A percentile compares a stretch with the other conserved stretches of the same genome.
These are phyloP conservation scores for Alligator mississippiensis DNA, from an alignment of 2,113 vertebrate species.

Conservation along the genomic window DNA sequence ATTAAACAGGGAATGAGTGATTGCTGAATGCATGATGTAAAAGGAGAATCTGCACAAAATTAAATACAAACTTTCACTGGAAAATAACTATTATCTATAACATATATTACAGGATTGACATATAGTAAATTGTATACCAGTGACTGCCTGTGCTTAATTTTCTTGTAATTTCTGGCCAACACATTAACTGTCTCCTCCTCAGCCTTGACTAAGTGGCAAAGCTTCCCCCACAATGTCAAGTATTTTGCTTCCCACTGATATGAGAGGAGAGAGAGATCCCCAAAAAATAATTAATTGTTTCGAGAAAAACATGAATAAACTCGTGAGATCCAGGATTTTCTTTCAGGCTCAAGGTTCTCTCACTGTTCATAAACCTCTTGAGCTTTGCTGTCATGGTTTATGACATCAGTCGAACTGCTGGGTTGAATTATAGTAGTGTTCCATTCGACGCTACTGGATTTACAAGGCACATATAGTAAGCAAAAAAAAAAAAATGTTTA, in stretches of 20 bases:
- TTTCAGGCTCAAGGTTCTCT: background rate
- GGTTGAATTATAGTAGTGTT: background rate
- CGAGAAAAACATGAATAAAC: background rate
- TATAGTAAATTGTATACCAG: constrained; percentile 30
- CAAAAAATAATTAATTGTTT: background rate
- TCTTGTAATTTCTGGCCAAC: constrained; percentile 15
- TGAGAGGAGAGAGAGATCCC: background rate
- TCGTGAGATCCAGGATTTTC: background rate
- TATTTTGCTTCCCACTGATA: background rate
- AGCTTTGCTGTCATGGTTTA: background rate
- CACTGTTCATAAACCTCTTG: background rate
- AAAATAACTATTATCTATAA: constrained; percentile 61
- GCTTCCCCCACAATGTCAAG: background rate
- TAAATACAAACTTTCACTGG: constrained; percentile 64
- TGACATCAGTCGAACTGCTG: background rate
- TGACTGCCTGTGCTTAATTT: constrained; percentile 26
- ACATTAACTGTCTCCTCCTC: background rate
- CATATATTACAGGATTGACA: constrained; percentile 47
- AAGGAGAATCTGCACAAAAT: constrained; percentile 57
- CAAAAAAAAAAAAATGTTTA: background rate
- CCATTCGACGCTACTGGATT: background rate
- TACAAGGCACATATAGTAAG: background rate
- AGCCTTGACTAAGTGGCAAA: background rate
- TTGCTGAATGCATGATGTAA: constrained; percentile 62
- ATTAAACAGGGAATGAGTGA: constrained; percentile 65